These are phyloP conservation scores for Oryctes rhinoceros DNA, from an alignment of 1,140 invertebrate genomes.

Conservation along the genomic window DNA sequence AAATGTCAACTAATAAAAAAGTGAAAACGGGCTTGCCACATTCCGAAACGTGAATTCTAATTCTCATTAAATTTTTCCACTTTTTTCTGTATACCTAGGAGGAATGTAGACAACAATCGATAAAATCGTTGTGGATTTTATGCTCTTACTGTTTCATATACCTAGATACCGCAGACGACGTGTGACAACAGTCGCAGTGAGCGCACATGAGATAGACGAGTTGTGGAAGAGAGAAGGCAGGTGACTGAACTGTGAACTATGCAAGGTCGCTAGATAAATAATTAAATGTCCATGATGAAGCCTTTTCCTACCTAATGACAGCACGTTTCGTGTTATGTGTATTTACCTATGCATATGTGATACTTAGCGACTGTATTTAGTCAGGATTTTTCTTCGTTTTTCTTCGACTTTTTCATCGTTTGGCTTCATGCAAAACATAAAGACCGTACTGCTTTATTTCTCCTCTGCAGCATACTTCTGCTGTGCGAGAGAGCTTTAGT, in stretches of 20 bases:
- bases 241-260: slow-evolving; percentile 37
- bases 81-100: neutral
- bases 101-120: slow-evolving; percentile 29
- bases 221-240: slow-evolving; percentile 27
- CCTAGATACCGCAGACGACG: slow-evolving; percentile 23
- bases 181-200: slow-evolving; percentile 4
- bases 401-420: neutral
- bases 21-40: neutral
- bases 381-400: neutral
- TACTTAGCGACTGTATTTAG: slow-evolving; percentile 23
- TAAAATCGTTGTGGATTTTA: slow-evolving; percentile 31
- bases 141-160: slow-evolving; percentile 28
- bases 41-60: neutral
- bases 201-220: slow-evolving; percentile 13
- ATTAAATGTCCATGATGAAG: slow-evolving; percentile 37
- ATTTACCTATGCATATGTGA: slow-evolving; percentile 34
- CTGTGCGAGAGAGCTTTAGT: neutral
- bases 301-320: slow-evolving; percentile 36
- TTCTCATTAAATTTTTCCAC: slow-evolving; percentile 13
- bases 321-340: slow-evolving; percentile 28
- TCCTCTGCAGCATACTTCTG: neutral
- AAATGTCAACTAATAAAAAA: neutral
- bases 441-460: neutral
- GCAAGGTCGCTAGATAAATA: slow-evolving; percentile 37
- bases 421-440: neutral